These are phyloP conservation scores for Acomys russatus DNA, from an alignment of 2,797 vertebrate genomes.

Conservation along the genomic window DNA sequence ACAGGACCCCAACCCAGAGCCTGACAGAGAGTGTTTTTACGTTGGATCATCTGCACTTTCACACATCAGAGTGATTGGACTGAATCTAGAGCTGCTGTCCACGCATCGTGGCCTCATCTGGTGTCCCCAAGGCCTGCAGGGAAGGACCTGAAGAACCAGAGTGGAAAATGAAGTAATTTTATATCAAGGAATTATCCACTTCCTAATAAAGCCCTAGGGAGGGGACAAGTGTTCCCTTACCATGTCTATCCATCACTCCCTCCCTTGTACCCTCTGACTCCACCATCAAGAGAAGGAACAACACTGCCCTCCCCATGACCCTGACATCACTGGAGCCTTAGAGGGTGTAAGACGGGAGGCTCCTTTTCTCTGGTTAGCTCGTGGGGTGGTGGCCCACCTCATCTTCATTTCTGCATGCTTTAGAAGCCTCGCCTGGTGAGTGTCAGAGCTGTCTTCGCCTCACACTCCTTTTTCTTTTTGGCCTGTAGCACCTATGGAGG, in stretches of 20 bases:
- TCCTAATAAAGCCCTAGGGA: neutral
- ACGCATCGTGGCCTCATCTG: neutral
- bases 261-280: neutral
- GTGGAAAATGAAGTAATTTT: neutral
- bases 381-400: neutral
- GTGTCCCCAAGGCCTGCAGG: neutral
- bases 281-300: neutral
- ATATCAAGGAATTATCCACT: neutral
- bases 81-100: neutral
- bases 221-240: neutral
- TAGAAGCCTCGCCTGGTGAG: neutral
- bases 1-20: neutral
- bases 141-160: neutral
- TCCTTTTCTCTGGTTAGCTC: neutral
- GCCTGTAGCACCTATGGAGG: neutral
- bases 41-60: neutral
- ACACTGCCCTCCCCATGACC: no score
- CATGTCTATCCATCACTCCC: neutral
- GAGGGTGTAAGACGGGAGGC: rapidly evolving
- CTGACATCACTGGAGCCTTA: neutral
- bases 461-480: neutral
- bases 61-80: neutral
- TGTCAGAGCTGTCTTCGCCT: neutral
- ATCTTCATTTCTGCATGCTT: neutral
- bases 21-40: neutral